Evolutionary conservation across 2,888 invertebrate genomes (phyloP).

Genomic region (Holacanthella duospinosa): DNA sequence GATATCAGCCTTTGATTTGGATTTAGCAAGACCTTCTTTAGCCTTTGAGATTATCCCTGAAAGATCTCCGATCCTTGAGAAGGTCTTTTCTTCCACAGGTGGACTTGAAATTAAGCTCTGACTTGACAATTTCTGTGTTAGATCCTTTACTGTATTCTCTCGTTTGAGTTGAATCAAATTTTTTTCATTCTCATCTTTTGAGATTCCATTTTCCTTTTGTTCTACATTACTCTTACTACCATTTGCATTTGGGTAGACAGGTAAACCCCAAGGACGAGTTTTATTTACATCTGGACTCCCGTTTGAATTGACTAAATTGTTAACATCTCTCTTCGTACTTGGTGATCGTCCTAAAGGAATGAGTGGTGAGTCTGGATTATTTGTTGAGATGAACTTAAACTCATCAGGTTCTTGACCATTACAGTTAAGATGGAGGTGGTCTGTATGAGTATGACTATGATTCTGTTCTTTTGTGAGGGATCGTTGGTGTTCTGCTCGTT

Average conservation of each 20-base stretch:
- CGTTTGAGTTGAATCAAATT: constrained; percentile 60
- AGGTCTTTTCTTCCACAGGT: constrained; percentile 40
- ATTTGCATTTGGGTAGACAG: constrained; percentile 31
- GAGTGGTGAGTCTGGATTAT: constrained; percentile 23
- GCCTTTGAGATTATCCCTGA: constrained; percentile 78
- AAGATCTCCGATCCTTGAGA: constrained; percentile 34
- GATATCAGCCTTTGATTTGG: constrained; percentile 69
- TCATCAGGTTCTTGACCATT: constrained; percentile 21
- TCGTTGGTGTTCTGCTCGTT: constrained; percentile 71
- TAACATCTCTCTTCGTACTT: constrained; percentile 16
- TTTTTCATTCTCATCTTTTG: constrained; percentile 43
- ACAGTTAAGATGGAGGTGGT: constrained; percentile 8
- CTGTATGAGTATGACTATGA: constrained; percentile 44
- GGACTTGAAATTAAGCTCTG: constrained; percentile 52
- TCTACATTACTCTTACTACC: constrained; percentile 16
- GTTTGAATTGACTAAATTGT: constrained; percentile 13
- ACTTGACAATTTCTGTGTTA: constrained; percentile 71
- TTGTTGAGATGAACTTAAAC: constrained; percentile 20
- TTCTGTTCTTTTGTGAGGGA: constrained; percentile 68
- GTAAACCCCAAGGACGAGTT: constrained; percentile 34
- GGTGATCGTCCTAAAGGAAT: constrained; percentile 32
- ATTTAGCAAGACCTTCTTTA: constrained; percentile 73
- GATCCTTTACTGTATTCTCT: constrained; percentile 77
- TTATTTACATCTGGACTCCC: constrained; percentile 23
- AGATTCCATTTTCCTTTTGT: constrained; percentile 19